These are phyloP conservation scores for Hybognathus amarus DNA, from an alignment of 2,797 vertebrate genomes.

Conservation along the genomic window DNA sequence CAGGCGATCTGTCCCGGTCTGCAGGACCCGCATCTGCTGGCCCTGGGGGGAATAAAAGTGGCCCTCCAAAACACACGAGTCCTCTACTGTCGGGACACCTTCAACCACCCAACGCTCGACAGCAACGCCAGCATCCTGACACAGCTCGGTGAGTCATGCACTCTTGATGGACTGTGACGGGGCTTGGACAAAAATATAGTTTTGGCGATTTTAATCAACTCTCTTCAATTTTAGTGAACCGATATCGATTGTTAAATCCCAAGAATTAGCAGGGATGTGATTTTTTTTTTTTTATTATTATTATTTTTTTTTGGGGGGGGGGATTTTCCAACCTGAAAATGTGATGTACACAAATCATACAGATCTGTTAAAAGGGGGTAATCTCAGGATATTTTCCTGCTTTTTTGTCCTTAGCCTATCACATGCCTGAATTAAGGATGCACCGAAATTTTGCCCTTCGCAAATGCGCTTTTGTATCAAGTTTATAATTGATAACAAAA, in stretches of 20 bases:
- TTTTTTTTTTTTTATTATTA: no score
- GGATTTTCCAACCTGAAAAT: no score
- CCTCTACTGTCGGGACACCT: conserved; percentile 83
- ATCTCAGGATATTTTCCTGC: no score
- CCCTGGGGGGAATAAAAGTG: conserved; percentile 76
- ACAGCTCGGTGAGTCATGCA: conserved; percentile 77
- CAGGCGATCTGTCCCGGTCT: conserved; percentile 51
- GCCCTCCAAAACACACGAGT: conserved; percentile 68
- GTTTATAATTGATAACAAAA: no score
- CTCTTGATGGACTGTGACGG: background rate
- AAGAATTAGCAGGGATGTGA: no score
- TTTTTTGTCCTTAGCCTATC: no score
- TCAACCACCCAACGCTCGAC: conserved; percentile 80
- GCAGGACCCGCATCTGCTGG: conserved; percentile 77
- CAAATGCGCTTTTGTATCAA: no score
- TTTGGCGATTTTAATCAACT: background rate
- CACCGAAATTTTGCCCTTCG: no score
- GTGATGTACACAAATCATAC: no score
- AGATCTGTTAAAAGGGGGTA: no score
- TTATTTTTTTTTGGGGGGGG: no score
- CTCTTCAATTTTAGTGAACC: background rate
- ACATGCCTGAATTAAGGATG: no score
- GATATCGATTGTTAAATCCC: background rate
- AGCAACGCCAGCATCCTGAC: conserved; percentile 75
- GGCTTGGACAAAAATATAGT: background rate